phyloP scores from a whole-genome alignment of 2,113 vertebrate species.

The Esox niger region DNA sequence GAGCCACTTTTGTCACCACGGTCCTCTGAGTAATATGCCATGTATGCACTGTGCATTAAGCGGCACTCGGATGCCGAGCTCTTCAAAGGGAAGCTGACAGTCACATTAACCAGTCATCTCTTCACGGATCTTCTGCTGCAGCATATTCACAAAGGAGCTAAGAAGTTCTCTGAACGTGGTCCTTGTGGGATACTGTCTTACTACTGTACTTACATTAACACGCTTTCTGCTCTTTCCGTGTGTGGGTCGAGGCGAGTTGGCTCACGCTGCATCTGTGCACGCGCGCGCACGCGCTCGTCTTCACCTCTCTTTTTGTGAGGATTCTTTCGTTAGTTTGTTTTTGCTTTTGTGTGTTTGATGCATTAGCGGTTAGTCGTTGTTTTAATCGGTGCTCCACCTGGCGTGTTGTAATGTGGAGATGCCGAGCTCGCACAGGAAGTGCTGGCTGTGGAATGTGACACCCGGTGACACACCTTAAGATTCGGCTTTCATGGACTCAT shows the following conservation, averaged over 20 bases:
- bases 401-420: constrained; percentile 46
- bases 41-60: constrained; percentile 3
- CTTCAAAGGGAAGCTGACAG: background rate
- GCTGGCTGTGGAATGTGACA: constrained; percentile 62
- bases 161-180: background rate
- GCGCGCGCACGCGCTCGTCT: too few species aligned
- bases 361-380: constrained; percentile 68
- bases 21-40: constrained; percentile 3
- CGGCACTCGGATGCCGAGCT: background rate
- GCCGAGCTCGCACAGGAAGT: constrained; percentile 40
- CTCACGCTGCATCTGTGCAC: too few species aligned
- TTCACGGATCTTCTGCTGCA: background rate
- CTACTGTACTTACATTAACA: background rate
- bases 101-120: background rate
- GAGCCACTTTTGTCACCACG: constrained; percentile 13
- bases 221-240: background rate
- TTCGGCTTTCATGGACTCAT: constrained; percentile 56
- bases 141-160: background rate
- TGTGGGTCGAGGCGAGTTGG: background rate
- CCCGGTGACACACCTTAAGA: constrained; percentile 69
- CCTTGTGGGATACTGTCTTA: background rate
- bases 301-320: background rate
- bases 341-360: constrained; percentile 15
- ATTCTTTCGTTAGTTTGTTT: background rate
- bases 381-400: constrained; percentile 72